A percentile compares a stretch with the other conserved stretches of the same genome.
phyloP scores from a whole-genome alignment of 2,113 vertebrate species.

The Lepus europaeus region DNA sequence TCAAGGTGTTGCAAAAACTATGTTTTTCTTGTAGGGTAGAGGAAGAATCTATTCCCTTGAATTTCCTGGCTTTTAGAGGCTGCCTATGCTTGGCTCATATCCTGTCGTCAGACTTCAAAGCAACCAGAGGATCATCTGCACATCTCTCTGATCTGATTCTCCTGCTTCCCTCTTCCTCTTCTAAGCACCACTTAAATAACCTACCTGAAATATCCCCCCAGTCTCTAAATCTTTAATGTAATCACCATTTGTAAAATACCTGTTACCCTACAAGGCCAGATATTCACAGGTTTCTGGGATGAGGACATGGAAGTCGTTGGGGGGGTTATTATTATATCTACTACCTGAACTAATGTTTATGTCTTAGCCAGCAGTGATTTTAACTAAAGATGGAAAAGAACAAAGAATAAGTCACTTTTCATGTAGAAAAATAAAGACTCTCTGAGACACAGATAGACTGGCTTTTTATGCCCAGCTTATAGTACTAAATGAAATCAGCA shows the following conservation, averaged over 20 bases:
- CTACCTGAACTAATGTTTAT: background rate
- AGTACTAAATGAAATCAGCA: background rate
- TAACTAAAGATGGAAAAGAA: background rate
- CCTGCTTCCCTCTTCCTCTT: background rate
- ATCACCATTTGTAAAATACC: background rate
- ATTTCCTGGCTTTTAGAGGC: background rate
- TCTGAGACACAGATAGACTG: background rate
- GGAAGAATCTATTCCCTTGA: background rate
- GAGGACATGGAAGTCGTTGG: background rate
- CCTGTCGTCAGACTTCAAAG: background rate
- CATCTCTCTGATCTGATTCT: background rate
- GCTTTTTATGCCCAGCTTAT: background rate
- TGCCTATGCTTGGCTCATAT: background rate
- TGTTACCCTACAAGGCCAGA: too few species aligned
- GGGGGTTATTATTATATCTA: background rate
- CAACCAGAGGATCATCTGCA: background rate
- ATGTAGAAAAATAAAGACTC: background rate
- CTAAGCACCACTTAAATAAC: background rate
- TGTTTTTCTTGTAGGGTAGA: background rate
- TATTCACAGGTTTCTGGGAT: background rate
- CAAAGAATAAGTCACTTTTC: background rate
- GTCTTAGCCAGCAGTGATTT: background rate
- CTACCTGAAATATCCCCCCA: background rate
- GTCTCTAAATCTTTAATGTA: background rate
- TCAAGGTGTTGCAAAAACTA: background rate